Evolutionary conservation across 2,797 vertebrate genomes (phyloP).

Genomic region (Nyctibius grandis): DNA sequence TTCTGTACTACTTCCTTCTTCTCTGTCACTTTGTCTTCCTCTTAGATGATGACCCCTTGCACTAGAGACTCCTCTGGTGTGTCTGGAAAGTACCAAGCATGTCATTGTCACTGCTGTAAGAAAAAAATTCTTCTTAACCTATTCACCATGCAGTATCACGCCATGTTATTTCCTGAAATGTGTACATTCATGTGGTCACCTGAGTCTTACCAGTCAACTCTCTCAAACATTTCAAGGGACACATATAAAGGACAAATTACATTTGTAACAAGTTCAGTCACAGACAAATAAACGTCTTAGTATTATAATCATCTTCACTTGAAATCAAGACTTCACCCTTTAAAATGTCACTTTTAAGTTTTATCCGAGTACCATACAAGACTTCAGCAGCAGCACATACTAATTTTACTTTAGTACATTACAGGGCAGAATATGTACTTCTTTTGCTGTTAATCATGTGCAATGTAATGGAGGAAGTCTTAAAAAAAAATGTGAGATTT

Average conservation of each 20-base stretch:
- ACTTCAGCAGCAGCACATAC: background rate
- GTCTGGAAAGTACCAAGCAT: background rate
- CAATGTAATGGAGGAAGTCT: background rate
- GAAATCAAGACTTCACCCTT: background rate
- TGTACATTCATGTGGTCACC: background rate
- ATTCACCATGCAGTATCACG: background rate
- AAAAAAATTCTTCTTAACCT: background rate
- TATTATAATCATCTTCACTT: background rate
- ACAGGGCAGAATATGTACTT: background rate
- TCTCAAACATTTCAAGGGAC: background rate
- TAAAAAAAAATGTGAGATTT: background rate
- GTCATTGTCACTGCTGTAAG: background rate
- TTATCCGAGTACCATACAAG: background rate
- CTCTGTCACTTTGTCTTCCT: background rate
- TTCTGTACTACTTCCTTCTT: background rate
- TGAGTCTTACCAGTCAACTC: background rate
- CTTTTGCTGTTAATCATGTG: background rate
- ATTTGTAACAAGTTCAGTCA: background rate
- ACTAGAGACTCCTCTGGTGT: background rate
- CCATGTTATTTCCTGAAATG: background rate
- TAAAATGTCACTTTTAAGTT: background rate
- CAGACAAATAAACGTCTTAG: background rate
- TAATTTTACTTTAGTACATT: background rate
- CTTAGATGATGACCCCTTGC: background rate
- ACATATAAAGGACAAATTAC: background rate